Evolutionary conservation across 2,888 invertebrate species (phyloP), one percentile per base, ranked within the genome.

Genomic region (Amphipyra berbera): DNA sequence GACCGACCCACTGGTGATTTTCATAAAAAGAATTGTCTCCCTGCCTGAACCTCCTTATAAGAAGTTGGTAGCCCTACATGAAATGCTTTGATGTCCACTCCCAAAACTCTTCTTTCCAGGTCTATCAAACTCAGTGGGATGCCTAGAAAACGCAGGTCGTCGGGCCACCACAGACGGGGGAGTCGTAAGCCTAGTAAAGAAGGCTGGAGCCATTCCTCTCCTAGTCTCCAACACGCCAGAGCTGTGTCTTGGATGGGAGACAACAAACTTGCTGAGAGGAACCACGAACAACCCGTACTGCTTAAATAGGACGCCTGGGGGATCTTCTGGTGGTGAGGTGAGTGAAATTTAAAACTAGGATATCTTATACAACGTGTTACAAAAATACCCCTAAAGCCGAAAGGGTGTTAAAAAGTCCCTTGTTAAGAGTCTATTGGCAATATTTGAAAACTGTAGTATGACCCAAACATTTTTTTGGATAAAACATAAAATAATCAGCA

Each of bases 261-360:
- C 97, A 8, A 96, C 95, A 53, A 98, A 98, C 88, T 95, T 96
- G 53, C 93, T 98, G 0, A 96, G 96, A 40, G 98, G 99, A 0
- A 93, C 96, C 41, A 97, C 98, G 0, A 95, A 95, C 72, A 99
- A 99, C 93, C 98, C 99, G 0, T 98, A 98, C 87, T 96, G 98
- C 83, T 94, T 96, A 1, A 95, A 95, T 0, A 95, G 96, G 76
- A 97, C 96, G 0, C 94, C 97, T 0, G 99, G 98, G 0, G 99
- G 99, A 4, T 98, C 98, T 35, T 98, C 98, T 0, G 98, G 98
- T 38, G 98, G 97, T 9, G 98, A 98, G 95, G 98, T 97, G 82
- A 77, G 89, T 33, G 0, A 5, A 44, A 4, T 30, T 30, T 7
- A 30, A 2, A 30, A 30, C 30, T 30, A 6, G 7, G 30, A 30